phyloP scores from a whole-genome alignment of 2,888 invertebrate genomes.

The Eupithecia subfuscata region DNA sequence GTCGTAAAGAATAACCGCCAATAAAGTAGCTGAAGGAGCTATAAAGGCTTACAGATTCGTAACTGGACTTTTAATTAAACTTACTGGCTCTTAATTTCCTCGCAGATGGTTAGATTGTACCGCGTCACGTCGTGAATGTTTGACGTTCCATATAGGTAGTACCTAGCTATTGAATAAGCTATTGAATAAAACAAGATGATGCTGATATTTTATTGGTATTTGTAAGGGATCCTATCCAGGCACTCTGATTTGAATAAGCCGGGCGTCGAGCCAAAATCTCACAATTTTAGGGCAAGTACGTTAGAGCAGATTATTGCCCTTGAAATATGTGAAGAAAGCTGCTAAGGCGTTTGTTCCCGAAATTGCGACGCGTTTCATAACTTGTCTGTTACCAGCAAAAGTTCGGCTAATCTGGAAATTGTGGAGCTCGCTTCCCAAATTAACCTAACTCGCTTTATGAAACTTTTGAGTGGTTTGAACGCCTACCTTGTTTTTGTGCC shows the following conservation, averaged over 20 bases:
- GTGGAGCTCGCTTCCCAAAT: constrained; percentile 29
- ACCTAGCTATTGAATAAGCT: constrained; percentile 25
- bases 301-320: constrained; percentile 26
- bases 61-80: constrained; percentile 32
- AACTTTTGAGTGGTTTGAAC: constrained; percentile 36
- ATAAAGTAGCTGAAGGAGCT: constrained; percentile 20
- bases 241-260: constrained; percentile 46
- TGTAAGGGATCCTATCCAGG: constrained; percentile 46
- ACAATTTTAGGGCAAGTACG: constrained; percentile 46
- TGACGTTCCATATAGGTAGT: constrained; percentile 22
- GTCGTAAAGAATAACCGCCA: constrained; percentile 20
- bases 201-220: constrained; percentile 44
- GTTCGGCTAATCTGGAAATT: constrained; percentile 32
- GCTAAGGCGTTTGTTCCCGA: constrained; percentile 29
- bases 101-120: constrained; percentile 10
- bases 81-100: constrained; percentile 24
- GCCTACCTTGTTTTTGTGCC: constrained; percentile 29
- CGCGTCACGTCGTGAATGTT: constrained; percentile 1
- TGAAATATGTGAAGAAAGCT: constrained; percentile 38
- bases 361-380: constrained; percentile 37
- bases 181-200: constrained; percentile 36
- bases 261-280: constrained; percentile 50
- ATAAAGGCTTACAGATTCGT: constrained; percentile 21
- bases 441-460: constrained; percentile 36
- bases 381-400: constrained; percentile 29